Base-by-base conservation (phyloP, 2,797 vertebrate species). In the Myripristis murdjan region DNA sequence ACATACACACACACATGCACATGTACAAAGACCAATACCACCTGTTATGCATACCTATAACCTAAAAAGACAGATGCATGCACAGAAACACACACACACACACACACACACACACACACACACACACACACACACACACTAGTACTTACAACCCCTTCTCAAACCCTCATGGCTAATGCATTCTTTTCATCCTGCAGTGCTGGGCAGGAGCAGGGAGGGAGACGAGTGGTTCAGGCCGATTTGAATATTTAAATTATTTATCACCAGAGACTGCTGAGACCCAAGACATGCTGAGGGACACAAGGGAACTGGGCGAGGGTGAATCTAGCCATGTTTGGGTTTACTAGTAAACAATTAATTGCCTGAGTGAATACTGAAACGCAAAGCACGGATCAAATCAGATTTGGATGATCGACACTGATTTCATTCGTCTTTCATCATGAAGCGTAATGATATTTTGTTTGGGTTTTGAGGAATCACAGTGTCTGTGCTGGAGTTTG, bases 231-330 rank as follows among this genome's bases (percentile, higher is more conserved):
- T 82, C 65, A 55, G 0, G 53, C 81, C 88, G 80, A 92, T 92
- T 92, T 92, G 87, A 92, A 92, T 92, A 91, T 91, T 91, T 88
- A 31, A 90, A 92, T 92, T 81, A 92, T 92, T 88, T 88, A 90
- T 89, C 71, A 83, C 37, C 70, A 20, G n/a, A 37, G 69, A 75
- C 78, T 51, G 68, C 72, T 70, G 73, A 75, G 83, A 83, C 62
- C 61, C n/a, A 5, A 64, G 66, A 67, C 72, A 39, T 55, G 64
- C 51, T 62, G 35, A 51, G 59, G 69, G 70, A 74, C 76, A 23
- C 56, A 44, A 51, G 72, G 83, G 74, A 78, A 53, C 58, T 12
- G 72, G 63, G 68, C 20, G 70, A n/a, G 65, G 55, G 59, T 3
- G 63, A 64, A 75, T 52, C 5, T 2, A 52, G 77, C 58, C 47